Evolutionary conservation across 2,888 invertebrate species (phyloP).

Genomic region (Pegoplata infirma): DNA sequence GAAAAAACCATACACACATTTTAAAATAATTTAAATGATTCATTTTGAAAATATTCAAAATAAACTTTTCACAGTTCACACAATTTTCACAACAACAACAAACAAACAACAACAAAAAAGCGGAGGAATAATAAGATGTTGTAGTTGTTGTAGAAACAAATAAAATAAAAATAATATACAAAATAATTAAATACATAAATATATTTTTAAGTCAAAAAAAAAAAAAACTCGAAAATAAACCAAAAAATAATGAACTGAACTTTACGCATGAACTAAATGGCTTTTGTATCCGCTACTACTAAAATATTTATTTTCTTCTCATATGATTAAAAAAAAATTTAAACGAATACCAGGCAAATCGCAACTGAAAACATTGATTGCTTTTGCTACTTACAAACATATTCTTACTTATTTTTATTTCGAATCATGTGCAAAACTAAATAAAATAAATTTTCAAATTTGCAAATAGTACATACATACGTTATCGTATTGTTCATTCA

Average conservation of each 20-base stretch:
- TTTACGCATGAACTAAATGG: conserved; percentile 32
- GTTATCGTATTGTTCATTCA: conserved; percentile 11
- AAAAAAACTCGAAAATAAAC: neutral
- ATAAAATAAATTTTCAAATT: too few species aligned
- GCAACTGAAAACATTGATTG: neutral
- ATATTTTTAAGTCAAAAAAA: neutral
- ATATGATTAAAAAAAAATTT: neutral
- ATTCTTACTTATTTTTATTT: too few species aligned
- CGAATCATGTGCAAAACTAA: too few species aligned
- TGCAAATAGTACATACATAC: neutral
- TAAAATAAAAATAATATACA: conserved; percentile 6
- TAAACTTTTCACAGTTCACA: conserved; percentile 25
- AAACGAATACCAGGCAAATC: neutral
- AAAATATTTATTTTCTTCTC: too few species aligned
- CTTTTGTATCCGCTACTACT: conserved; percentile 17
- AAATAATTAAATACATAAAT: conserved; percentile 16
- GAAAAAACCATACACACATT: neutral
- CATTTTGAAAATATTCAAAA: conserved; percentile 36
- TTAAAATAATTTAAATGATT: conserved; percentile 40
- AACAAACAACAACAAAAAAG: neutral
- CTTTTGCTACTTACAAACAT: too few species aligned
- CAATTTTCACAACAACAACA: conserved; percentile 14
- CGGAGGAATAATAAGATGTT: too few species aligned
- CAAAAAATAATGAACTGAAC: conserved; percentile 27
- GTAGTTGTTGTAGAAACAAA: too few species aligned